Conservation (phyloP, 2,888 invertebrate genomes). For the Leptinotarsa tumamoca region DNA sequence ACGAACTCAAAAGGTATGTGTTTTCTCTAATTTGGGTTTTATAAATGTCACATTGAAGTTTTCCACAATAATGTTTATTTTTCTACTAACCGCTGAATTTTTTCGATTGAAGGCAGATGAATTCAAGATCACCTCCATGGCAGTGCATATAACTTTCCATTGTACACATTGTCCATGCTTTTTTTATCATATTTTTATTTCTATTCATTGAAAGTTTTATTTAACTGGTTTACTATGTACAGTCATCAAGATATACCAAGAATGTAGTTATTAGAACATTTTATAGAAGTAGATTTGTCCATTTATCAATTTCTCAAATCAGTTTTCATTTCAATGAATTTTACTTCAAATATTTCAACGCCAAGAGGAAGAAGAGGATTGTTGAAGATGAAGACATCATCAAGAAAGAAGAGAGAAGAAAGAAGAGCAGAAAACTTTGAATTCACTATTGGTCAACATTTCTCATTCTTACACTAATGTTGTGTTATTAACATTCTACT, state of each 20-base stretch:
- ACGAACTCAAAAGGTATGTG: conserved; percentile 46
- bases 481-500: conserved; percentile 17
- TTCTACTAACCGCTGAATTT: conserved; percentile 15
- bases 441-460: background rate
- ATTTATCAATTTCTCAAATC: background rate
- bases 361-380: conserved; percentile 1
- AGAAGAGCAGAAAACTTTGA: background rate
- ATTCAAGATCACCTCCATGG: background rate
- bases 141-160: background rate
- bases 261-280: background rate
- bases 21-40: background rate
- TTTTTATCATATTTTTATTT: background rate
- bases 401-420: conserved; percentile 6
- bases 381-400: conserved; percentile 23
- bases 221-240: background rate
- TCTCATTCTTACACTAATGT: conserved; percentile 5
- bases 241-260: background rate
- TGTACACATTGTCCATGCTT: conserved; percentile 3
- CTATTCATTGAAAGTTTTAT: background rate
- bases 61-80: conserved; percentile 8
- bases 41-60: background rate
- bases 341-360: background rate
- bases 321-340: background rate
- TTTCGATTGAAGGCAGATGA: conserved; percentile 14
- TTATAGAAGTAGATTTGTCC: background rate